Evolutionary conservation across 2,888 invertebrate species (phyloP).

Genomic region (Proisotoma minuta): DNA sequence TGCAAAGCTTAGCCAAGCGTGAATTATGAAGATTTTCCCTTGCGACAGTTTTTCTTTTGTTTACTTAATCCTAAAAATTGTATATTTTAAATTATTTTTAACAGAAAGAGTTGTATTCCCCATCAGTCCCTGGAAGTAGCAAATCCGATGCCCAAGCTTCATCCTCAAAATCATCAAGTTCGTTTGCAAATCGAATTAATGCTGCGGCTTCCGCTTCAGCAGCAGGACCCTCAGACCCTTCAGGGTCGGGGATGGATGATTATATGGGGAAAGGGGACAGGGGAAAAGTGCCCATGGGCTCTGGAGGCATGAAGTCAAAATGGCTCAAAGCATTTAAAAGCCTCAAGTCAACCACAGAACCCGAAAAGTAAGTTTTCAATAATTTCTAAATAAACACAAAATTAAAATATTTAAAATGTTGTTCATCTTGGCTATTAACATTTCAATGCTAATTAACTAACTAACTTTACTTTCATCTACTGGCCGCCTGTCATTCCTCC

Average conservation of each 20-base stretch:
- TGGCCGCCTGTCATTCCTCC: constrained; percentile 42
- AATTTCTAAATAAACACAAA: constrained; percentile 6
- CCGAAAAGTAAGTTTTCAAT: constrained; percentile 65
- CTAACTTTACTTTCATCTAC: constrained; percentile 16
- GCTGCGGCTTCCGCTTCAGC: no score
- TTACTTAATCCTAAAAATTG: neutral
- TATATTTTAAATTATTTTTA: neutral
- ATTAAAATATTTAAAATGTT: neutral
- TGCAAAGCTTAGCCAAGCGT: no score
- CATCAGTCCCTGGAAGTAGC: neutral
- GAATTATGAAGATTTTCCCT: no score
- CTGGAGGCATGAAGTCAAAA: constrained; percentile 77
- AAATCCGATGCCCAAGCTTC: neutral
- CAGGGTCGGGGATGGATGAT: neutral
- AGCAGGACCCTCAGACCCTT: neutral
- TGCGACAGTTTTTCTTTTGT: neutral
- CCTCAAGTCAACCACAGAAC: constrained; percentile 60
- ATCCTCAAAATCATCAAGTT: constrained; percentile 1
- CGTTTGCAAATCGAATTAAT: neutral
- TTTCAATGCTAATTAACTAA: constrained; percentile 38
- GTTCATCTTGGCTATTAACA: constrained; percentile 11
- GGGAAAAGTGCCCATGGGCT: constrained; percentile 73
- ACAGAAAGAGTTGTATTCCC: constrained; percentile 11
- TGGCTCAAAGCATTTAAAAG: constrained; percentile 96
- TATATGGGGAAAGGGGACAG: constrained; percentile 5